phyloP scores from a whole-genome alignment of 2,797 vertebrate genomes.

The Sebastes hubbsi region DNA sequence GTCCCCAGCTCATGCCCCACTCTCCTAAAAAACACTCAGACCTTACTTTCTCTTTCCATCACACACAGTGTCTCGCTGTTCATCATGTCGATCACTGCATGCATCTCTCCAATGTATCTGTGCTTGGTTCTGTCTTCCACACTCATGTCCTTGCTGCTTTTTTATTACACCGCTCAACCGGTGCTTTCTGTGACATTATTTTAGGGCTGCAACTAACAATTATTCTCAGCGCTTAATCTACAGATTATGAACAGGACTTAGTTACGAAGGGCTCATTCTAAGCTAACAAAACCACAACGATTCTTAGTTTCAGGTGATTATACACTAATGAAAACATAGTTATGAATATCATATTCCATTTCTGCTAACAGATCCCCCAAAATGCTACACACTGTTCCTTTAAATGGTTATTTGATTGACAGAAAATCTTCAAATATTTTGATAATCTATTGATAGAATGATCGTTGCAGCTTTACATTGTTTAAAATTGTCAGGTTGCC shows the following conservation, averaged over 20 bases:
- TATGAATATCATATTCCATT: too few species aligned
- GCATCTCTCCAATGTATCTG: neutral
- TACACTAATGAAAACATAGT: too few species aligned
- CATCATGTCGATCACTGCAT: neutral
- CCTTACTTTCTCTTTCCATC: neutral
- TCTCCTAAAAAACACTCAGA: slow-evolving; percentile 11
- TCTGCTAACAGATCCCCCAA: too few species aligned
- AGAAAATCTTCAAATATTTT: too few species aligned
- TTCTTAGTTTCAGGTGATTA: too few species aligned
- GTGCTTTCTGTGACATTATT: neutral
- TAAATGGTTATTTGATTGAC: neutral
- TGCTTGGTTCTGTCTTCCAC: neutral
- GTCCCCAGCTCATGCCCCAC: slow-evolving; percentile 59
- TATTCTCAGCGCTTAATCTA: neutral
- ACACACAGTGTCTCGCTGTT: neutral
- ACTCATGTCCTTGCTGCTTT: neutral
- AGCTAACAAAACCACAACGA: too few species aligned
- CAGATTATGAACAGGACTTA: neutral
- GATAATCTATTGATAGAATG: neutral
- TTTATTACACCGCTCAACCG: neutral
- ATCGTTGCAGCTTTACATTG: neutral
- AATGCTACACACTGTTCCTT: too few species aligned
- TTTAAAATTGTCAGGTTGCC: neutral
- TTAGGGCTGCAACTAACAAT: neutral
- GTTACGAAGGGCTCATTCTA: too few species aligned